Evolutionary conservation across 37 sponge, comb jelly and placozoan genomes (phyloP), one percentile per base, ranked within the genome.

Genomic region (Cliona cf. orientalis): DNA sequence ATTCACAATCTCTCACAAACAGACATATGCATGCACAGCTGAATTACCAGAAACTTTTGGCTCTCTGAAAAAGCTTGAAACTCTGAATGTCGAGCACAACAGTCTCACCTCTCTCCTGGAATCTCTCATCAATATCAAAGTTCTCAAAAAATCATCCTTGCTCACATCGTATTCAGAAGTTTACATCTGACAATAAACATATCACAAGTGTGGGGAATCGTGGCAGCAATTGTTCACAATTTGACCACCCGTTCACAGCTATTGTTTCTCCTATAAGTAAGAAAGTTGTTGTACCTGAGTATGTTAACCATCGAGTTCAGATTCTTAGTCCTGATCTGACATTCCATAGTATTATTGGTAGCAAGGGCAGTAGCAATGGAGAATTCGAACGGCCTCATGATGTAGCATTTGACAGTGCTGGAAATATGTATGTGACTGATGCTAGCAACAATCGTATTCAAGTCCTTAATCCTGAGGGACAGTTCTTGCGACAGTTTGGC

Each of bases 1-100:
- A n/a, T n/a, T n/a, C n/a, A n/a, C n/a, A n/a, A n/a, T n/a, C n/a
- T n/a, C n/a, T n/a, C n/a, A n/a, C n/a, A n/a, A n/a, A n/a, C n/a
- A n/a, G n/a, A n/a, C n/a, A n/a, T n/a, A n/a, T n/a, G n/a, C n/a
- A n/a, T 72, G 22, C 59, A 25, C 42, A 86, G 92, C 29, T 53
- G 42, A 31, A 12, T 58, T 91, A 1, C 93, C 93, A 1, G 81
- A 71, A 3, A 78, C 68, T 31, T 25, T 93, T 0, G 72, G 81
- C 1, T 21, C 73, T 19, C 63, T 87, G 23, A 62, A 41, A 36
- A 89, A 85, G 63, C 44, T 93, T 74, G 90, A 93, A 21, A 85
- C 77, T 5, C 46, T 89, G 23, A 68, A 42, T 32, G 14, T 81
- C 2, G 62, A 68, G 22, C 3, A 57, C 69, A 93, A 93, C 65